Percentiles rank a stretch among this genome's conserved stretches.
These are phyloP conservation scores for Malaclemys terrapin DNA, from an alignment of 2,113 vertebrate species.

Conservation along the genomic window DNA sequence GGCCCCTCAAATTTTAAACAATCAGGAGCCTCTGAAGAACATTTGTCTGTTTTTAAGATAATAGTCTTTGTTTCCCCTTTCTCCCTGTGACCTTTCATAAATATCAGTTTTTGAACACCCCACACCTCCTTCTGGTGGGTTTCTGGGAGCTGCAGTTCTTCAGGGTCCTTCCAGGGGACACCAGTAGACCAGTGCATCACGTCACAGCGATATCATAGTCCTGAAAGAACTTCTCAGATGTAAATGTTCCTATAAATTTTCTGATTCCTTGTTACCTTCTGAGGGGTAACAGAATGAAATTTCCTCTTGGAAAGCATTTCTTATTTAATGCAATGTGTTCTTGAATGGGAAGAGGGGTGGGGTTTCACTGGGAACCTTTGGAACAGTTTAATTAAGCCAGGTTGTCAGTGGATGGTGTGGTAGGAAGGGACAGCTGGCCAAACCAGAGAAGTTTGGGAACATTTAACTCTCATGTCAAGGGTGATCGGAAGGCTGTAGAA, in stretches of 20 bases:
- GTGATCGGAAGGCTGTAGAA: background rate
- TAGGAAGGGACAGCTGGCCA: background rate
- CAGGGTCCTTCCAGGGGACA: background rate
- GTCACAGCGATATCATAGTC: background rate
- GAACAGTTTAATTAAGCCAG: background rate
- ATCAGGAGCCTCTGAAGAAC: background rate
- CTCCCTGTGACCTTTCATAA: background rate
- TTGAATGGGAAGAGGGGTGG: background rate
- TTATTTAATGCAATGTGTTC: background rate
- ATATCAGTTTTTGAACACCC: background rate
- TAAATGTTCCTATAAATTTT: accelerated
- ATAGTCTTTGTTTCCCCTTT: background rate
- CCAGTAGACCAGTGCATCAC: background rate
- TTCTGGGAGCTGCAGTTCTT: background rate
- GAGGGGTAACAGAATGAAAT: background rate
- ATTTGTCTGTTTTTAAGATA: background rate
- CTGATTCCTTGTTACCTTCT: background rate
- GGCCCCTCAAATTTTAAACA: background rate
- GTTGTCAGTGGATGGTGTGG: background rate
- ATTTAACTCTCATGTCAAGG: no score
- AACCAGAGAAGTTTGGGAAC: background rate
- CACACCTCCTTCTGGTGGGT: background rate
- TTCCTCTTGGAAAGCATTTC: background rate
- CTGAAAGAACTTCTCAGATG: background rate
- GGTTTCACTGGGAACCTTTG: background rate